Base-by-base conservation (phyloP, 2,888 invertebrate genomes). In the Zelleria hepariella region DNA sequence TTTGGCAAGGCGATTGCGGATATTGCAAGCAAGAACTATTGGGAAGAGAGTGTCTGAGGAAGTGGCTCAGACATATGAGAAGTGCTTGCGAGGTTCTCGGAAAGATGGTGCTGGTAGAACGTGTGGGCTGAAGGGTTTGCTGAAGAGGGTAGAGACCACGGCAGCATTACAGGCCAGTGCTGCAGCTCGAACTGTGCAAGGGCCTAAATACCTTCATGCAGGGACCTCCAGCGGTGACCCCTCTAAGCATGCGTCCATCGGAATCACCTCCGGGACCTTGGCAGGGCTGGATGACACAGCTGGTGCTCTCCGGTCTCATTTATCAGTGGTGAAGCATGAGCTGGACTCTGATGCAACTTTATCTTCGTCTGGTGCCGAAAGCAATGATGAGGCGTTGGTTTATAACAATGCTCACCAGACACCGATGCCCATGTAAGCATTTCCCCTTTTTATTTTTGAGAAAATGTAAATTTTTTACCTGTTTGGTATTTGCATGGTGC, bases 341-440 rank as follows among this genome's bases (percentile, higher is more conserved):
- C 89, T 96, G 64, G 98, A 98, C 80, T 96, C 97, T 1, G 98
- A 98, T 86, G 97, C 96, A 42, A 98, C 98, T 0, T 96, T 94
- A 18, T 96, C 96, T 62, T 97, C 97, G 73, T 97, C 97, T 18
- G 98, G 97, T 58, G 97, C 96, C 32, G 98, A 98, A 79, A 97
- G 96, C 72, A 96, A 96, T 79, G 97, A 98, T 87, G 97, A 98
- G 79, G 92, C 94, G 85, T 92, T 94, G 66, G 82, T 89, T 62
- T 95, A 94, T 82, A 95, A 92, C 78, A 95, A 95, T 82, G 90
- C 92, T 57, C 92, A 92, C 71, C 95, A 95, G 73, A 93, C 94
- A 71, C 91, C 91, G 62, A 90, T 95, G 80, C 90, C 94, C 60
- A 93, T 96, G 96, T 96, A 83, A 95, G 95, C n/a, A n/a, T n/a